Conservation (phyloP, 2,888 invertebrate species). For the Taenaris catops region DNA sequence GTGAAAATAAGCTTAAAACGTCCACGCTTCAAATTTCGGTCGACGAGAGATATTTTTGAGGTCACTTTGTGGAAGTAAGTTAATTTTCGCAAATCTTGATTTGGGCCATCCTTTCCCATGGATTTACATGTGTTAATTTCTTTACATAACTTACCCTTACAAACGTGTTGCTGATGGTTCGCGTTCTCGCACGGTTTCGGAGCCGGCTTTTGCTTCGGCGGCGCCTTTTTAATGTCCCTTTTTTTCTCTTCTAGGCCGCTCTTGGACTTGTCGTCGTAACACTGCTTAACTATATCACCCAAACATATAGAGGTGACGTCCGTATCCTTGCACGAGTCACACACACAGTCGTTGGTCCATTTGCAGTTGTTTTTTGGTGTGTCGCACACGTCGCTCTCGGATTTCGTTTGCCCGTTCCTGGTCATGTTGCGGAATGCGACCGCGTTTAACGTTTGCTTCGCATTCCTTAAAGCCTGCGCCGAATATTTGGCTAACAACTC, state of each 20-base stretch:
- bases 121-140: too few relatives aligned
- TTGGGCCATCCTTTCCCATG: too few relatives aligned
- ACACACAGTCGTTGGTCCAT: conserved; percentile 63
- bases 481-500: conserved; percentile 63
- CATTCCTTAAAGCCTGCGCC: conserved; percentile 57
- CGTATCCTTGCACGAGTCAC: conserved; percentile 46
- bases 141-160: conserved; percentile 50
- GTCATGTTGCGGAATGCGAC: conserved; percentile 59
- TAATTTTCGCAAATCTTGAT: too few relatives aligned
- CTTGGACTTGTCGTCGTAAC: conserved; percentile 34
- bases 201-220: conserved; percentile 39
- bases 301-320: conserved; percentile 37
- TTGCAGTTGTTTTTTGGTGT: conserved; percentile 60
- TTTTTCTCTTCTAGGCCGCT: conserved; percentile 34
- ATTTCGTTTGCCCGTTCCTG: conserved; percentile 53
- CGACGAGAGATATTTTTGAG: too few relatives aligned
- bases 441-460: conserved; percentile 59
- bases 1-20: too few relatives aligned
- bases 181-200: conserved; percentile 60
- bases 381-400: conserved; percentile 60
- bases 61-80: too few relatives aligned
- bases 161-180: conserved; percentile 63
- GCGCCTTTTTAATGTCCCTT: conserved; percentile 39
- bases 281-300: conserved; percentile 49
- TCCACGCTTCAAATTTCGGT: too few relatives aligned